A percentile compares a stretch with the other conserved stretches of the same genome.
phyloP scores from a whole-genome alignment of 2,888 invertebrate genomes.

The Tanytarsus gracilentus region DNA sequence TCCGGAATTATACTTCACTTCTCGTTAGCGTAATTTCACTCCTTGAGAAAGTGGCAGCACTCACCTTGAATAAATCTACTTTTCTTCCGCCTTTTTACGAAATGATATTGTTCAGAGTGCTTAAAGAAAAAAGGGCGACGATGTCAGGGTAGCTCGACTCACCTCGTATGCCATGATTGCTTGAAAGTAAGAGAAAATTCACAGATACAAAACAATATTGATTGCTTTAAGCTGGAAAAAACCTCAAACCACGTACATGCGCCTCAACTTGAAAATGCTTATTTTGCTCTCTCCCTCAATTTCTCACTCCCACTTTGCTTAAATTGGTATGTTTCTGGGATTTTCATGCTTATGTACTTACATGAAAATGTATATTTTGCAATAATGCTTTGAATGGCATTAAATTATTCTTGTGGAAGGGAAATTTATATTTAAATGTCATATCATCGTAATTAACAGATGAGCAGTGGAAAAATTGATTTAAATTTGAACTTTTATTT shows the following conservation, averaged over 20 bases:
- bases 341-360: neutral
- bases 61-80: neutral
- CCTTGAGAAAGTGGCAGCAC: neutral
- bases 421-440: too few species aligned
- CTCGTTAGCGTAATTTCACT: too few species aligned
- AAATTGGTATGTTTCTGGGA: too few species aligned
- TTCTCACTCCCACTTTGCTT: neutral
- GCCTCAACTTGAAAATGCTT: neutral
- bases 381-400: too few species aligned
- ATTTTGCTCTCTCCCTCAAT: neutral
- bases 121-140: neutral
- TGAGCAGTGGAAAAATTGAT: too few species aligned
- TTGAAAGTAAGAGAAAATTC: neutral
- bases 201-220: neutral
- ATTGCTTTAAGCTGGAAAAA: neutral
- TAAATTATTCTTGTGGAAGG: too few species aligned
- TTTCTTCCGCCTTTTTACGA: neutral
- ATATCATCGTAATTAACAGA: too few species aligned
- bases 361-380: too few species aligned
- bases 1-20: too few species aligned
- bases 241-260: neutral
- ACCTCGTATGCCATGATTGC: neutral
- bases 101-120: neutral
- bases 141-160: neutral
- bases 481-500: too few species aligned